Evolutionary conservation across 2,113 vertebrate species (phyloP), one percentile per base, ranked within the genome.

Genomic region (Ctenodactylus gundi): DNA sequence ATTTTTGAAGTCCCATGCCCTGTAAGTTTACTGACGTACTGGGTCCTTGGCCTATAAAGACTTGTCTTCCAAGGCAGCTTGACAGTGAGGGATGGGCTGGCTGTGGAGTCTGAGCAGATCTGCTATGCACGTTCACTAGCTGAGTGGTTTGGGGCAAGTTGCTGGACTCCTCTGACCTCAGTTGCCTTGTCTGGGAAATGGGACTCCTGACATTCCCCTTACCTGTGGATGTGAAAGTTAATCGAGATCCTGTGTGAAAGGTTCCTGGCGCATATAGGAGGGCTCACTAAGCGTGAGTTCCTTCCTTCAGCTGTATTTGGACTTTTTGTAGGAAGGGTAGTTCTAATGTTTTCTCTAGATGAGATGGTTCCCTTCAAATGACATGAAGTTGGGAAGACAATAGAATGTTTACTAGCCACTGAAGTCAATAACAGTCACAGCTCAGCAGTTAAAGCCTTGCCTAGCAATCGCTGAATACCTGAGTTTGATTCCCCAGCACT

Each of bases 21-120:
- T 65, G 98, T 98, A 97, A 97, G 97, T 95, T 57, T 92, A 68
- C 46, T 81, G 39, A 60, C 23, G 18, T 13, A 5, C 9, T 12
- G 44, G n/a, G 41, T 70, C 51, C 72, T 80, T 46, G 25, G 68
- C 64, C 80, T 67, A 34, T 75, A 65, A 82, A 92, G 62, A 75
- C 17, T 53, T 72, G n/a, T 57, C 55, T 93, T 68, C 58, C 87
- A 34, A 91, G 53, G 41, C 53, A 93, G 76, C 41, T 0, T 64
- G 68, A 34, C 53, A 72, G 65, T 46, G 34, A 87, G 27, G 91
- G 93, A 94, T 94, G 65, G 41, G 81, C 1, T 72, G 62, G 84
- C 58, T 72, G 58, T 23, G 9, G 64, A 58, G 36, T 91, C 31
- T 72, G 60, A 55, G 39, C 29, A 93, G 41, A 94, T 36, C 73